A percentile compares a stretch with the other conserved stretches of the same genome.
phyloP scores from a whole-genome alignment of 2,888 invertebrate species.

The Ennomos fuscantarius region DNA sequence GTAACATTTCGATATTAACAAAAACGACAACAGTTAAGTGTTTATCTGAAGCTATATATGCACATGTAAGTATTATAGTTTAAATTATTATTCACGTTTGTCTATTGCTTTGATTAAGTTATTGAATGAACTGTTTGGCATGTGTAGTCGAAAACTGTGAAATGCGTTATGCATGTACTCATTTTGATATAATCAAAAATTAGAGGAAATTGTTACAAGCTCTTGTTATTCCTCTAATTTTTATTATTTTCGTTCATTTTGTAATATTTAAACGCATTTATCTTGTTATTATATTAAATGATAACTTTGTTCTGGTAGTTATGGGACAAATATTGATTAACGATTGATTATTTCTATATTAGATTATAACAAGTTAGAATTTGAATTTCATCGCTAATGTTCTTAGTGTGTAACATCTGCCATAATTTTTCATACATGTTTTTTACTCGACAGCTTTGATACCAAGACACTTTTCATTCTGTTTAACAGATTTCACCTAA shows the following conservation, averaged over 20 bases:
- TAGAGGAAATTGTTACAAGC: conserved; percentile 30
- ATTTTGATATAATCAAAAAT: conserved; percentile 25
- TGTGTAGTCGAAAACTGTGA: conserved; percentile 61
- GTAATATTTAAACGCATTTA: conserved; percentile 20
- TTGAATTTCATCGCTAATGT: not conserved
- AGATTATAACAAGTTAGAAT: not conserved
- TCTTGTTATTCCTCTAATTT: conserved; percentile 37
- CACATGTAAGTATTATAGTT: conserved; percentile 79
- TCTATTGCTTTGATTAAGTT: conserved; percentile 55
- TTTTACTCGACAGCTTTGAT: conserved; percentile 18
- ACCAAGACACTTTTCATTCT: conserved; percentile 4
- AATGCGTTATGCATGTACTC: conserved; percentile 46
- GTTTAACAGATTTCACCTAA: too few relatives aligned
- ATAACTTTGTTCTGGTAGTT: not conserved
- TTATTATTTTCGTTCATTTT: conserved; percentile 16
- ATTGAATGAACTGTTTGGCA: conserved; percentile 82
- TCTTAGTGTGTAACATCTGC: conserved; percentile 15
- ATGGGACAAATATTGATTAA: not conserved
- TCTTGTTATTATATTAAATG: conserved; percentile 4
- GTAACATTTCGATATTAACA: conserved; percentile 27
- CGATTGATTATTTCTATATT: not conserved
- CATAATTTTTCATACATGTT: conserved; percentile 13
- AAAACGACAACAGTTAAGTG: conserved; percentile 54
- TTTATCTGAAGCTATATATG: conserved; percentile 64
- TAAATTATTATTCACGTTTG: conserved; percentile 52